Evolutionary conservation across 2,888 invertebrate genomes (phyloP).

Genomic region (Neoscelio sp.): DNA sequence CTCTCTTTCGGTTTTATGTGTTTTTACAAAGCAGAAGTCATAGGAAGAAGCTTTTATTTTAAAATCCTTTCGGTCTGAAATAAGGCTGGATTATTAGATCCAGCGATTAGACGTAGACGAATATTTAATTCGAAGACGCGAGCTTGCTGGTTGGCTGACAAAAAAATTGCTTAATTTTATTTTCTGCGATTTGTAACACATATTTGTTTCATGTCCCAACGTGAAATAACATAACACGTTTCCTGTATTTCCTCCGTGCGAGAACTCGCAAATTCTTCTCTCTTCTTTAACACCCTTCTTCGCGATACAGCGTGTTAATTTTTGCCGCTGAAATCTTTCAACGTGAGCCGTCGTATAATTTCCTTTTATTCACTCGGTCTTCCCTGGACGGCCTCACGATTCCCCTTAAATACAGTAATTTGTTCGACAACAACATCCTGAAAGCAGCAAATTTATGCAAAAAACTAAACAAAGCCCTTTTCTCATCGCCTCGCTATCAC

Average conservation of each 20-base stretch:
- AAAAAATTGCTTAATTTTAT: too few relatives aligned
- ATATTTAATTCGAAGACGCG: too few relatives aligned
- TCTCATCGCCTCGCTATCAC: constrained; percentile 22
- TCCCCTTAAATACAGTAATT: constrained; percentile 38
- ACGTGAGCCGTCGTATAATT: constrained; percentile 29
- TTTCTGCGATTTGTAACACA: too few relatives aligned
- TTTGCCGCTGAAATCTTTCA: constrained; percentile 24
- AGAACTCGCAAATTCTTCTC: too few relatives aligned
- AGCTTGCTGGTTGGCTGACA: too few relatives aligned
- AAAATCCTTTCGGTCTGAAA: too few relatives aligned
- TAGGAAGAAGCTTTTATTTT: not conserved
- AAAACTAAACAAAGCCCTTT: constrained; percentile 44
- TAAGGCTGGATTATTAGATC: too few relatives aligned
- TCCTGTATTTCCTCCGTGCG: too few relatives aligned
- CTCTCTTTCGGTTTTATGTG: not conserved
- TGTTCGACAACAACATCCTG: constrained; percentile 26
- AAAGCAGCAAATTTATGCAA: constrained; percentile 29
- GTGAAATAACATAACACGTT: too few relatives aligned
- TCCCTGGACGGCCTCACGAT: constrained; percentile 33
- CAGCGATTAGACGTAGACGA: too few relatives aligned
- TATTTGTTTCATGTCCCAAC: too few relatives aligned
- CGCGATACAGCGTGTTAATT: constrained; percentile 16
- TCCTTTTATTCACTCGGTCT: constrained; percentile 27
- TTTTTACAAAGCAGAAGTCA: constrained; percentile 4
- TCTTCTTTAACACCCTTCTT: too few relatives aligned